Conservation (phyloP, 2,888 invertebrate species). For the Yponomeuta plumbellus region DNA sequence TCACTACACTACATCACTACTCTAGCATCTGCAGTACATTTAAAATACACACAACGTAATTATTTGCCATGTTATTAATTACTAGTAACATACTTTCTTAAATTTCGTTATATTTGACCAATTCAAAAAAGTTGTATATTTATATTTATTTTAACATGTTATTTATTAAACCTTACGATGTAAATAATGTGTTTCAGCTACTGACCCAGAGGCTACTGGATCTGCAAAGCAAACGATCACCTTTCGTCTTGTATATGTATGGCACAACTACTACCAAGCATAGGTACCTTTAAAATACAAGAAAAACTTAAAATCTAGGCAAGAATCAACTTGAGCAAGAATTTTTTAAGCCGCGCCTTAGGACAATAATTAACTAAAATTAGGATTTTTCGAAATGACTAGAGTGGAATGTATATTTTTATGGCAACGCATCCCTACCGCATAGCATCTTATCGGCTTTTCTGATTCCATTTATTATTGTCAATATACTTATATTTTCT, state of each 20-base stretch:
- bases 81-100: constrained; percentile 54
- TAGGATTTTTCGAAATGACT: constrained; percentile 47
- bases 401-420: constrained; percentile 66
- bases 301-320: constrained; percentile 54
- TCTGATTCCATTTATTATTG: constrained; percentile 11
- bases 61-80: constrained; percentile 22
- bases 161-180: constrained; percentile 50
- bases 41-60: constrained; percentile 65
- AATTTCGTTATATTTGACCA: constrained; percentile 39
- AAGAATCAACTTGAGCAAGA: constrained; percentile 66
- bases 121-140: constrained; percentile 68
- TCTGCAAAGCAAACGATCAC: constrained; percentile 35
- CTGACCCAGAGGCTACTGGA: constrained; percentile 67
- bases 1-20: constrained; percentile 69
- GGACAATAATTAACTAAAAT: not conserved
- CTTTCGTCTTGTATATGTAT: constrained; percentile 41
- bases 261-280: constrained; percentile 29
- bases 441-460: constrained; percentile 7
- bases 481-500: constrained; percentile 8
- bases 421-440: constrained; percentile 39
- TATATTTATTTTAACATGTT: constrained; percentile 42
- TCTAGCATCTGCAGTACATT: constrained; percentile 71
- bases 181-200: constrained; percentile 55
- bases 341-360: not conserved
- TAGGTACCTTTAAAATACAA: constrained; percentile 17